Conservation (phyloP, 2,113 vertebrate genomes). For the Dolichallabes microphthalmus region DNA sequence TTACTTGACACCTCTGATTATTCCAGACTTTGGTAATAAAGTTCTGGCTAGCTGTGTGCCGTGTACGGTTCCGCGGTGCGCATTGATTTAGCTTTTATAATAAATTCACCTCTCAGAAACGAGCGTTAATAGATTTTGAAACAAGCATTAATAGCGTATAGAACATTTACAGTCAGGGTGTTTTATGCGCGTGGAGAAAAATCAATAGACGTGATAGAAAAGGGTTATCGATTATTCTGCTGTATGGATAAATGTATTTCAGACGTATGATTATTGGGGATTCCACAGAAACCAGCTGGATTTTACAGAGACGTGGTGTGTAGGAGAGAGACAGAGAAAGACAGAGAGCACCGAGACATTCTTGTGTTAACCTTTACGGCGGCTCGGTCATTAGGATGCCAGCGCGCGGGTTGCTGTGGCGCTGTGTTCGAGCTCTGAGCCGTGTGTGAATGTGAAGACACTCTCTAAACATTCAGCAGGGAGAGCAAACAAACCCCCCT, state of each 20-base stretch:
- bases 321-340: not conserved
- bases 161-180: constrained; percentile 48
- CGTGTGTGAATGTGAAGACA: constrained; percentile 50
- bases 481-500: constrained; percentile 44
- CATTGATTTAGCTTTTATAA: constrained; percentile 46
- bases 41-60: not conserved
- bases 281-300: not conserved
- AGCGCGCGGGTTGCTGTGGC: constrained; percentile 42
- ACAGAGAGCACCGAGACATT: constrained; percentile 18
- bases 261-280: not conserved
- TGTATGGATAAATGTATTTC: not conserved
- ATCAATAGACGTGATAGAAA: constrained; percentile 45
- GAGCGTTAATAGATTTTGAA: constrained; percentile 54
- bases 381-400: constrained; percentile 37
- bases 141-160: constrained; percentile 53
- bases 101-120: constrained; percentile 46
- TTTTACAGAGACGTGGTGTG: not conserved
- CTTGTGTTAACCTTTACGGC: constrained; percentile 38
- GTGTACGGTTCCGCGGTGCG: not conserved
- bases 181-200: constrained; percentile 34
- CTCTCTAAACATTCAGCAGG: constrained; percentile 42
- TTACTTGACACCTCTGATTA: no score
- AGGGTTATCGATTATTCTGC: constrained; percentile 31
- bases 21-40: not conserved
- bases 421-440: constrained; percentile 34